Evolutionary conservation across 2,888 invertebrate genomes (phyloP), one percentile per base, ranked within the genome.

Genomic region (Litoditis marina): DNA sequence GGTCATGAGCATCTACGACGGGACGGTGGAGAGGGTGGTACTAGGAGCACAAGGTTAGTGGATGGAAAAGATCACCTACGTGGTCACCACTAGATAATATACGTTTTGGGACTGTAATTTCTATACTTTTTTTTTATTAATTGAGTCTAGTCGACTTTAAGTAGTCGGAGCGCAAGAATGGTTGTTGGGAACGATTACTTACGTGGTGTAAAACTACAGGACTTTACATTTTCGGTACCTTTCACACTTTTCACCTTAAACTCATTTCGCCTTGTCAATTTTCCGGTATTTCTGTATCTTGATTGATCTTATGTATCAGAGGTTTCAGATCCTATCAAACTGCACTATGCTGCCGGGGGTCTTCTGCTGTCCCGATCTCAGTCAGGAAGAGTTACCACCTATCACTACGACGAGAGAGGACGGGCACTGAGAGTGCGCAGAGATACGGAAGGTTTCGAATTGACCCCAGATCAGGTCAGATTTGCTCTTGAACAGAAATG

Each of bases 351-450:
- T 4, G 34, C 58, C 27, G 68, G 66, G 30, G 69, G 71, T 25
- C 39, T 71, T 5, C 49, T 74, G 56, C n/a, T 56, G 1, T 62
- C 67, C 13, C 56, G 69, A 46, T 58, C 62, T 5, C 59, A 71
- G 16, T 46, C 52, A 28, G 68, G 61, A 22, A 49, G 56, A 19
- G 60, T 65, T 2, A 60, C 65, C 13, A 62, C 51, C 2, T 69
- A 64, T 32, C 58, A 64, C 13, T 72, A 72, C 47, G 72, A 72
- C 49, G 51, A 58, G 31, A 49, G 47, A 32, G 74, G 69, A 47
- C 55, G 69, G 54, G 64, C 65, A 2, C 44, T 39, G 46, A 61
- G 60, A 13, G 47, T 69, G 25, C 32, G 50, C 39, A 25, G 62
- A 46, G 68, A 73, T 44, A 46, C 68, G 25, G 70, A 73, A 36